These are phyloP conservation scores for Centropyge bicolor DNA, from an alignment of 2,797 vertebrate genomes.

Conservation along the genomic window DNA sequence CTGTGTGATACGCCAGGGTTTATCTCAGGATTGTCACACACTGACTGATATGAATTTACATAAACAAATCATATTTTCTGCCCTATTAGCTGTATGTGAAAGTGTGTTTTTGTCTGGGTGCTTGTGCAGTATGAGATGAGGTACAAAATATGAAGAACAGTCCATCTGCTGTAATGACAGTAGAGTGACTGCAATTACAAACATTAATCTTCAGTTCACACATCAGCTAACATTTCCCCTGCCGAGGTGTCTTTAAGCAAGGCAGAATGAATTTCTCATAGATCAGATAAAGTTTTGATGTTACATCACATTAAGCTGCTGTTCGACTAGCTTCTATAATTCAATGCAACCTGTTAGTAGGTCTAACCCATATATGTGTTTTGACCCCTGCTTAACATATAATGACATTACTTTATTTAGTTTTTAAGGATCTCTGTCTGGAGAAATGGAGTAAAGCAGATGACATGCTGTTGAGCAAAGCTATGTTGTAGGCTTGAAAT, in stretches of 20 bases:
- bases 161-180: neutral
- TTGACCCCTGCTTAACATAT: too few species aligned
- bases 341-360: neutral
- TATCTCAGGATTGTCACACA: constrained; percentile 69
- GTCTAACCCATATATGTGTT: too few species aligned
- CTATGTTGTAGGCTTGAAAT: neutral
- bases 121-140: constrained; percentile 26
- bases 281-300: neutral
- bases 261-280: neutral
- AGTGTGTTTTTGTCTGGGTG: constrained; percentile 19
- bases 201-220: constrained; percentile 3
- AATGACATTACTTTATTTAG: neutral
- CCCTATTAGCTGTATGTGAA: constrained; percentile 54
- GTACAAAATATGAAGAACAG: constrained; percentile 26
- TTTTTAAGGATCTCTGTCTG: neutral
- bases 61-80: constrained; percentile 76
- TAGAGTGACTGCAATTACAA: neutral
- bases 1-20: constrained; percentile 59
- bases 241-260: neutral
- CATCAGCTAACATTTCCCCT: neutral
- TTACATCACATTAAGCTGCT: neutral
- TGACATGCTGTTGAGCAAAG: neutral
- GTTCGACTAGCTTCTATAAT: neutral
- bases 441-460: neutral
- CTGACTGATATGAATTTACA: constrained; percentile 71